Evolutionary conservation across 2,888 invertebrate genomes (phyloP).

Genomic region (Spilarctia lutea): DNA sequence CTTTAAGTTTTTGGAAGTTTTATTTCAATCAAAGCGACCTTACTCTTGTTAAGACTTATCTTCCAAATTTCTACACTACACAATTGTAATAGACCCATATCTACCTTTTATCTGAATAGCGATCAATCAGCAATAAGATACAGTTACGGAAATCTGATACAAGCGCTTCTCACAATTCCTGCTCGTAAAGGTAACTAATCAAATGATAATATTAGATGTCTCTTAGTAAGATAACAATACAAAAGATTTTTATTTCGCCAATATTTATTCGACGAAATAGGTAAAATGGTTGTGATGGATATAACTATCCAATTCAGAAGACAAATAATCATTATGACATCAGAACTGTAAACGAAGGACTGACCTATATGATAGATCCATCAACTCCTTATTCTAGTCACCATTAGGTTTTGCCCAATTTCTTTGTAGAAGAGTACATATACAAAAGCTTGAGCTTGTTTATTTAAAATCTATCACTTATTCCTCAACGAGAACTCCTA

Average conservation of each 20-base stretch:
- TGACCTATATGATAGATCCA: too few species aligned
- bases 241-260: background rate
- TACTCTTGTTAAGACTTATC: background rate
- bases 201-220: background rate
- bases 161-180: background rate
- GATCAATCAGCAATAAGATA: background rate
- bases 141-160: background rate
- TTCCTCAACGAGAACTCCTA: too few species aligned
- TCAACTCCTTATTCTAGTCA: too few species aligned
- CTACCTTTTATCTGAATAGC: background rate
- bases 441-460: too few species aligned
- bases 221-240: background rate
- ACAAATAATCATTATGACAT: too few species aligned
- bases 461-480: too few species aligned
- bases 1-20: background rate
- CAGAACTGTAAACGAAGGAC: too few species aligned
- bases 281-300: too few species aligned
- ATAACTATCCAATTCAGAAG: too few species aligned
- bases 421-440: too few species aligned
- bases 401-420: too few species aligned
- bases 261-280: background rate
- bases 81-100: background rate
- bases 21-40: background rate
- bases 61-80: background rate
- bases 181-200: background rate